Conservation (phyloP, 2,797 vertebrate genomes). For the Chanos chanos region DNA sequence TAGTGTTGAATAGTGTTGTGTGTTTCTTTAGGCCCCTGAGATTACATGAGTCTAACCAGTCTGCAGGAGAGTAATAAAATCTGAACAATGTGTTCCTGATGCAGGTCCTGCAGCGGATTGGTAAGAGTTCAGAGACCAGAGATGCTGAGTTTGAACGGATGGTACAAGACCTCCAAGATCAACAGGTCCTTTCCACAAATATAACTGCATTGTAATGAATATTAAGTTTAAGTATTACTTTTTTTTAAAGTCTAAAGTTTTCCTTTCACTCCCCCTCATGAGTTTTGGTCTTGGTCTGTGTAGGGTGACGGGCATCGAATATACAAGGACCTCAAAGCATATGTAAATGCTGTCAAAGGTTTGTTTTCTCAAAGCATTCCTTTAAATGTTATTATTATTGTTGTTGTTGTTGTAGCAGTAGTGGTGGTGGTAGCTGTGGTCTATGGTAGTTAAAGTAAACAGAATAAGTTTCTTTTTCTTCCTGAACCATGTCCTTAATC, state of each 20-base stretch:
- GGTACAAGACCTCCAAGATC: slow-evolving; percentile 75
- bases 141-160: slow-evolving; percentile 84
- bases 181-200: slow-evolving; percentile 76
- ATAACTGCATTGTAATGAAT: background rate
- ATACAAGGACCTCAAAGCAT: slow-evolving; percentile 86
- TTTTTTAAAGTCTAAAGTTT: background rate
- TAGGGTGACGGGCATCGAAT: slow-evolving; percentile 86
- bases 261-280: background rate
- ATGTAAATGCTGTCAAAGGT: slow-evolving; percentile 84
- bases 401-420: no score
- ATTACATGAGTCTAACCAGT: no score
- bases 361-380: background rate
- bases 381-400: no score
- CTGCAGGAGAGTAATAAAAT: no score
- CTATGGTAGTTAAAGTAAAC: no score
- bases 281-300: slow-evolving; percentile 28
- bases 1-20: no score
- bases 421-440: no score
- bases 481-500: background rate
- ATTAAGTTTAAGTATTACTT: background rate
- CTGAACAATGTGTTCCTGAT: background rate
- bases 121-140: slow-evolving; percentile 85
- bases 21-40: no score
- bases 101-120: slow-evolving; percentile 89
- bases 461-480: background rate